Percentiles rank a stretch among this genome's conserved stretches.
Evolutionary conservation across 1,140 invertebrate genomes (phyloP).

Genomic region (Delia radicum): DNA sequence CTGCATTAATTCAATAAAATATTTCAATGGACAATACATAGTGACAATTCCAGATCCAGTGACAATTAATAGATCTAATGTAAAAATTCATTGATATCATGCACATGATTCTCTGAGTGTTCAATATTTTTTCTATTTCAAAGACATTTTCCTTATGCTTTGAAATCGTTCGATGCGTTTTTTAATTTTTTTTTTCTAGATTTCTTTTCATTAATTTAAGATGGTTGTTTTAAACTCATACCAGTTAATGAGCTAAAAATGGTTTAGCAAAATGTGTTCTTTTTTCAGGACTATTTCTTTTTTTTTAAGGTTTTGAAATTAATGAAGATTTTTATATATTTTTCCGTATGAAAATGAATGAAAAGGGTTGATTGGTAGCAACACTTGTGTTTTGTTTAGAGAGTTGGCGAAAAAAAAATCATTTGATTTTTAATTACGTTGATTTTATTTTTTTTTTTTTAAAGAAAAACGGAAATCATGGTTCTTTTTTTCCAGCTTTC

Average conservation of each 20-base stretch:
- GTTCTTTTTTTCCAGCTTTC: no score
- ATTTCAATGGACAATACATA: no score
- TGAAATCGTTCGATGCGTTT: background rate
- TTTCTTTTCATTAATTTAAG: background rate
- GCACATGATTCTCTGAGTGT: no score
- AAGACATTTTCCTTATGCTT: slow-evolving; percentile 14
- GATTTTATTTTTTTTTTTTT: slow-evolving; percentile 39
- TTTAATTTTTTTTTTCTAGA: background rate
- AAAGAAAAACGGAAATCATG: slow-evolving; percentile 35
- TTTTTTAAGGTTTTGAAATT: slow-evolving; percentile 35
- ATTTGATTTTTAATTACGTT: slow-evolving; percentile 55
- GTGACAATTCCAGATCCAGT: no score
- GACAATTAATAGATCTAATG: no score
- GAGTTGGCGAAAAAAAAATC: slow-evolving; percentile 32
- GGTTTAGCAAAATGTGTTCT: slow-evolving; percentile 30
- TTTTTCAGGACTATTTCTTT: background rate
- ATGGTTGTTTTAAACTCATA: slow-evolving; percentile 29
- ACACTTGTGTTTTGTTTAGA: background rate
- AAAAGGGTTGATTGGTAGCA: slow-evolving; percentile 14
- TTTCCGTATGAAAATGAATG: background rate
- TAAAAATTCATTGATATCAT: no score
- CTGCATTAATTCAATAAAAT: no score
- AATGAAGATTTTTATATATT: slow-evolving; percentile 44
- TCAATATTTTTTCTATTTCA: slow-evolving; percentile 1
- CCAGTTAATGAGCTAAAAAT: slow-evolving; percentile 55